Conservation (phyloP, 2,888 invertebrate genomes). For the Acrocera orbiculus region DNA sequence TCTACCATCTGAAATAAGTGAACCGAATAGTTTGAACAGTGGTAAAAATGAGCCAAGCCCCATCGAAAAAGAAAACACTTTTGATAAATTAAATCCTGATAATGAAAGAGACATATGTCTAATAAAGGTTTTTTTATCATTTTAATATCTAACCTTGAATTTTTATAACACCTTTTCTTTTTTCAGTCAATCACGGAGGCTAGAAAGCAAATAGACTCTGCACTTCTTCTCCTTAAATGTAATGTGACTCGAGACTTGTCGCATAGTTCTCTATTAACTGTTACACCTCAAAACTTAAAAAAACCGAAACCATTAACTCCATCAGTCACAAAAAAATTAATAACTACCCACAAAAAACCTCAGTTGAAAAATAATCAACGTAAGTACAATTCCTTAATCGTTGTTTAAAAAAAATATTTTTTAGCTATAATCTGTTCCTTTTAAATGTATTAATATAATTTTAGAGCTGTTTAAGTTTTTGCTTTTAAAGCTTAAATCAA, state of each 20-base stretch:
- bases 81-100: conserved; percentile 5
- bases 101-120: conserved; percentile 9
- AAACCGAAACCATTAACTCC: too few relatives aligned
- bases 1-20: background rate
- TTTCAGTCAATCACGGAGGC: conserved; percentile 8
- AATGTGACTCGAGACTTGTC: conserved; percentile 8
- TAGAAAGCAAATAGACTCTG: conserved; percentile 9
- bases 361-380: too few relatives aligned
- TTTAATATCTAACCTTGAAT: too few relatives aligned
- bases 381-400: too few relatives aligned
- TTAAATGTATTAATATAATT: too few relatives aligned
- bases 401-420: too few relatives aligned
- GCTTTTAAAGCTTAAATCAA: too few relatives aligned
- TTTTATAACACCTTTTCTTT: conserved; percentile 1
- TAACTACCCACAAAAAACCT: too few relatives aligned
- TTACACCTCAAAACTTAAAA: conserved; percentile 8
- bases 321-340: too few relatives aligned
- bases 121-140: conserved; percentile 9
- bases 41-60: background rate
- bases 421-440: too few relatives aligned
- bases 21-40: background rate
- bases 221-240: conserved; percentile 9
- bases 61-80: background rate
- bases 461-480: too few relatives aligned
- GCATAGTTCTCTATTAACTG: conserved; percentile 6